Conservation (phyloP, 2,797 vertebrate species). For the Channallabes apus region DNA sequence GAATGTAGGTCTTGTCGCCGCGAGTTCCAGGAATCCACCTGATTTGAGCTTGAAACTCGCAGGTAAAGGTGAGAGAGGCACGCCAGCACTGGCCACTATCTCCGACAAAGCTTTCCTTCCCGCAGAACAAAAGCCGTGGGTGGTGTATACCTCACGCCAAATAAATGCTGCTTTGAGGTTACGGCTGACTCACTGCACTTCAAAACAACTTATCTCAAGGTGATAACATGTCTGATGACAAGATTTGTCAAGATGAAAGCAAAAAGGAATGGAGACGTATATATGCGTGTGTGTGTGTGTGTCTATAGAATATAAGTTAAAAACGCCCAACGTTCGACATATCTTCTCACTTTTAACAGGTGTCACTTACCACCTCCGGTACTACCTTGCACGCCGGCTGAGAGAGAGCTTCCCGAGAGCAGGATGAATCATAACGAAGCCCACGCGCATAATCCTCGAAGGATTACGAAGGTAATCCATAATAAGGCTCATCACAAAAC, state of each 20-base stretch:
- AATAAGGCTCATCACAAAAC: slow-evolving; percentile 63
- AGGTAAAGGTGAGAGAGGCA: slow-evolving; percentile 14
- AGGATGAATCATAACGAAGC: slow-evolving; percentile 64
- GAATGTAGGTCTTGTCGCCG: slow-evolving; percentile 54
- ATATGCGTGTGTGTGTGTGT: background rate
- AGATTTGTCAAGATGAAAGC: background rate
- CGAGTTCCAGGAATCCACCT: slow-evolving; percentile 23
- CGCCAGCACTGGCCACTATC: slow-evolving; percentile 19
- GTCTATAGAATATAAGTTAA: background rate
- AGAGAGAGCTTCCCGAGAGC: slow-evolving; percentile 43
- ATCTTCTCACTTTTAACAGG: background rate
- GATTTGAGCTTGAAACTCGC: slow-evolving; percentile 10
- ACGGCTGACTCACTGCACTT: slow-evolving; percentile 19
- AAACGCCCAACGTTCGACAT: slow-evolving; percentile 6
- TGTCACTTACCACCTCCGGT: slow-evolving; percentile 30
- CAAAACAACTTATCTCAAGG: slow-evolving; percentile 16
- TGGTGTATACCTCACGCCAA: slow-evolving; percentile 8
- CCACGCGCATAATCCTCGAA: slow-evolving; percentile 64
- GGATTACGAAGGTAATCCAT: slow-evolving; percentile 63
- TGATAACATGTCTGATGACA: slow-evolving; percentile 16
- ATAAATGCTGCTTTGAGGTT: slow-evolving; percentile 13
- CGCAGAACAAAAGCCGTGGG: background rate
- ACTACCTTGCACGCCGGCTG: slow-evolving; percentile 56
- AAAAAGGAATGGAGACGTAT: background rate
- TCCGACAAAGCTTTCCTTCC: background rate